phyloP scores from a whole-genome alignment of 2,888 invertebrate genomes.

The Ophonus ardosiacus region DNA sequence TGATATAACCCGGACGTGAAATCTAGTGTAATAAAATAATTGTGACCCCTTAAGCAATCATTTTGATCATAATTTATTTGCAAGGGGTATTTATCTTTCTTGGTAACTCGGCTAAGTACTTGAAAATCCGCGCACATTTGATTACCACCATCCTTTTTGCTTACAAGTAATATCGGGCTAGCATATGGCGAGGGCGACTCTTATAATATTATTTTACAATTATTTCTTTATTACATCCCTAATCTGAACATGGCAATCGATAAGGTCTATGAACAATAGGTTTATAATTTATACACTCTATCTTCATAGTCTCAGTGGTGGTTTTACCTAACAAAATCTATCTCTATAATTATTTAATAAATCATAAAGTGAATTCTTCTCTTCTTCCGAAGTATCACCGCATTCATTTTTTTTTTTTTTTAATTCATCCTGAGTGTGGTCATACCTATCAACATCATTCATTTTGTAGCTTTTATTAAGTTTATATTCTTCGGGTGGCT shows the following conservation, averaged over 20 bases:
- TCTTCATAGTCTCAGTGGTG: background rate
- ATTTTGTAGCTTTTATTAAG: no score
- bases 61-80: slow-evolving; percentile 69
- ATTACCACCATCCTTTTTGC: slow-evolving; percentile 65
- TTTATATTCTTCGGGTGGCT: no score
- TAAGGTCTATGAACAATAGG: no score
- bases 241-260: no score
- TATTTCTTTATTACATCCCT: slow-evolving; percentile 57
- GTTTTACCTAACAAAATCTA: slow-evolving; percentile 8
- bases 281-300: background rate
- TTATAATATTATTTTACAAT: slow-evolving; percentile 60
- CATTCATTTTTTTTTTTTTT: no score
- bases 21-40: slow-evolving; percentile 68
- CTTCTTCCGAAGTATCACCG: background rate
- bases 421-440: no score
- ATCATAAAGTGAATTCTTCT: background rate
- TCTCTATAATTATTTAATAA: background rate
- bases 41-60: slow-evolving; percentile 66
- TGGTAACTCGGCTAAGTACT: slow-evolving; percentile 68
- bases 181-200: slow-evolving; percentile 64
- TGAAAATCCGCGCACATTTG: slow-evolving; percentile 68
- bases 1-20: slow-evolving; percentile 69
- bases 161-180: slow-evolving; percentile 64
- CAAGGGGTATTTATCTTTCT: slow-evolving; percentile 68
- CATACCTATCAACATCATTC: no score